These are phyloP conservation scores for Cyphomyrus plagiostoma DNA, from an alignment of 2,113 vertebrate genomes.

Conservation along the genomic window DNA sequence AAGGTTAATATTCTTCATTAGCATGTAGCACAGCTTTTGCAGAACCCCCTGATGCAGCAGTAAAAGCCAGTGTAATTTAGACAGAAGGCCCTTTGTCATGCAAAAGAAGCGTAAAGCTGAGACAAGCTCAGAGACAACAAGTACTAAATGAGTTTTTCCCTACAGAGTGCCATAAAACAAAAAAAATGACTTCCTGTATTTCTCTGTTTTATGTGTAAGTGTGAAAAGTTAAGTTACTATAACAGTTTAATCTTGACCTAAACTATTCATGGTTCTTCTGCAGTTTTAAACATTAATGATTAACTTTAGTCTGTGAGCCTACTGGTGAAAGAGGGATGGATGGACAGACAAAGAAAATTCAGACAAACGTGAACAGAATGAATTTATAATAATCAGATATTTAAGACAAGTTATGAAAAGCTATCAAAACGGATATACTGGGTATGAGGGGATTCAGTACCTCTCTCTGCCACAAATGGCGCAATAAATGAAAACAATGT, in stretches of 20 bases:
- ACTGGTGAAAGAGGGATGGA: background rate
- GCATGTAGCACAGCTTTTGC: background rate
- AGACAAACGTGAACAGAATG: background rate
- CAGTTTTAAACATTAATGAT: background rate
- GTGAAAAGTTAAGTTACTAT: background rate
- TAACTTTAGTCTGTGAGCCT: background rate
- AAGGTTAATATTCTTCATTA: constrained; percentile 10
- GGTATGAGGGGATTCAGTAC: background rate
- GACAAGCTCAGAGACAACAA: background rate
- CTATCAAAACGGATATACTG: background rate
- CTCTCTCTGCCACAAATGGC: background rate
- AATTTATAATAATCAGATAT: background rate
- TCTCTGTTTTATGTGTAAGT: background rate
- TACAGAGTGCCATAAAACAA: background rate
- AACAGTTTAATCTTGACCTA: background rate
- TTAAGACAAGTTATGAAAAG: background rate
- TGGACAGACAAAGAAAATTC: background rate
- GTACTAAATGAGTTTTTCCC: background rate
- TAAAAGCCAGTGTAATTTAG: background rate
- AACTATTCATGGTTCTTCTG: background rate
- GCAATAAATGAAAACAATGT: background rate
- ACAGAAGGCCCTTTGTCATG: background rate
- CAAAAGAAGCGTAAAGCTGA: background rate
- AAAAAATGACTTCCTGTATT: background rate
- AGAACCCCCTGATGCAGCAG: background rate